Evolutionary conservation across 2,797 vertebrate genomes (phyloP).

Genomic region (Acanthurus leucopareius): DNA sequence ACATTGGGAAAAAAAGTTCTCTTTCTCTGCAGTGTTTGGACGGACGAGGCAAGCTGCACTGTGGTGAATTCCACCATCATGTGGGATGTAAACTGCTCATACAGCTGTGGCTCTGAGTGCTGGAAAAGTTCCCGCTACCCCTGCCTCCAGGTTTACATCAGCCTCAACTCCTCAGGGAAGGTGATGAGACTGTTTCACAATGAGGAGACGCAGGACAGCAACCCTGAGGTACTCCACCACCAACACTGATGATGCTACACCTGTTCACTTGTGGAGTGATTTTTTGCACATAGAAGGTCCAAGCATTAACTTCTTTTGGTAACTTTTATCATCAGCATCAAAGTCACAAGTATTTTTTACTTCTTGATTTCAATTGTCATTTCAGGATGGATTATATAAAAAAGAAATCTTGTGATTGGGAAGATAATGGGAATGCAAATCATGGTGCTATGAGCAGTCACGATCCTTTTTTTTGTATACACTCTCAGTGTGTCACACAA

Average conservation of each 20-base stretch:
- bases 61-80: conserved; percentile 91
- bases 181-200: conserved; percentile 91
- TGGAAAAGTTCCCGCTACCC: conserved; percentile 93
- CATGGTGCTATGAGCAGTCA: no score
- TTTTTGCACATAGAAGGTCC: no score
- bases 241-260: background rate
- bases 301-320: no score
- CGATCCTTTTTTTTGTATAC: no score
- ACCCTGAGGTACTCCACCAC: conserved; percentile 87
- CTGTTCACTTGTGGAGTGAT: no score
- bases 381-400: no score
- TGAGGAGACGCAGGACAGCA: conserved; percentile 91
- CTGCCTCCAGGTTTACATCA: conserved; percentile 95
- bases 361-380: no score
- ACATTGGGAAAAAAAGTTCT: background rate
- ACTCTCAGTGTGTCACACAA: no score
- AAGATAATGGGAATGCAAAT: no score
- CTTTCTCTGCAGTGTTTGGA: conserved; percentile 89
- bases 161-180: conserved; percentile 90
- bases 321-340: no score
- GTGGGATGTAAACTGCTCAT: conserved; percentile 93
- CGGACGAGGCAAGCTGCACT: conserved; percentile 89
- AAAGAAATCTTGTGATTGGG: no score
- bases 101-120: conserved; percentile 94
- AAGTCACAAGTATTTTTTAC: no score